phyloP scores from a whole-genome alignment of 2,888 invertebrate species.

The Tuta absoluta region DNA sequence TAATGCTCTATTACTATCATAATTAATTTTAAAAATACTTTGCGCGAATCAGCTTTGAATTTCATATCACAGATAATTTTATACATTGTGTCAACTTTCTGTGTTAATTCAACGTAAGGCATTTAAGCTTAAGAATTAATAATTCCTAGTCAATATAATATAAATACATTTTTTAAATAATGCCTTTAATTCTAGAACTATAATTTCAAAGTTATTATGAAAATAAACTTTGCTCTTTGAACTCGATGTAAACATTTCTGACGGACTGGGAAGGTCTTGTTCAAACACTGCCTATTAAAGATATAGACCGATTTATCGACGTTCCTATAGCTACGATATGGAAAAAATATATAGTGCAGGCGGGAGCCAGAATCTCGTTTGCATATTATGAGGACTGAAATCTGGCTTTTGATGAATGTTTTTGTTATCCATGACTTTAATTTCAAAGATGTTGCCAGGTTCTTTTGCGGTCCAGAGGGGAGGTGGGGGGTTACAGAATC shows the following conservation, averaged over 20 bases:
- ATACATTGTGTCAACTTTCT: conserved; percentile 25
- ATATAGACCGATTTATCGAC: no score
- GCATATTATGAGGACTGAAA: no score
- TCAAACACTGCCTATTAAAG: no score
- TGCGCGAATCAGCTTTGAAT: conserved; percentile 56
- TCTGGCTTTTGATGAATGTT: no score
- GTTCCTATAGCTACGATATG: no score
- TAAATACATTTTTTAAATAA: neutral
- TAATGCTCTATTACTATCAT: conserved; percentile 40
- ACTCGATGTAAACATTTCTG: neutral
- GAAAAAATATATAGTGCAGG: no score
- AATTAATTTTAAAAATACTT: conserved; percentile 36
- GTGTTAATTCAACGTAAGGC: conserved; percentile 34
- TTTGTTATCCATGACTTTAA: no score
- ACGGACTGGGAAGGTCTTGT: neutral
- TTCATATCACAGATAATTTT: conserved; percentile 70
- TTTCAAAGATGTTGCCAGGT: no score
- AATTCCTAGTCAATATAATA: neutral
- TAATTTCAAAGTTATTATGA: neutral
- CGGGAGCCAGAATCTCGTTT: no score
- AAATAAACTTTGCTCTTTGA: neutral
- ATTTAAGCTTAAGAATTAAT: neutral
- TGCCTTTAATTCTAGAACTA: neutral
- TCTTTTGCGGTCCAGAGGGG: no score
- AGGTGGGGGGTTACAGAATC: no score